Evolutionary conservation across 2,888 invertebrate species (phyloP).

Genomic region (Marasmarcha lunaedactyla): DNA sequence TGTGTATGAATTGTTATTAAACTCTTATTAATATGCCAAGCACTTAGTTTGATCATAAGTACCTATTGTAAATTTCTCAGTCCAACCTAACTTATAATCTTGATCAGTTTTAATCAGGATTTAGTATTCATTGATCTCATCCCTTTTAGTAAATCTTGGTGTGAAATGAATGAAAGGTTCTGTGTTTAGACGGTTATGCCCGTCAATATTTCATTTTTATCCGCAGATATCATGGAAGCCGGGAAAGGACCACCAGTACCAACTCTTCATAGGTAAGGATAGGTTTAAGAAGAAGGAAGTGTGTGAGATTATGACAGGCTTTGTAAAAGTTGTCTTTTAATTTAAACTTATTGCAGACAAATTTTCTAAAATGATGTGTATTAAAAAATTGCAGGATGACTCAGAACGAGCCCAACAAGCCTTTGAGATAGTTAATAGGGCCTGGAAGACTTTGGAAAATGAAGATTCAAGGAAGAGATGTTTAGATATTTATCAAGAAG

Average conservation of each 20-base stretch:
- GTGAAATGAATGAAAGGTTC: constrained; percentile 1
- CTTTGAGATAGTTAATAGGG: constrained; percentile 93
- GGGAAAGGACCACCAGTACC: constrained; percentile 31
- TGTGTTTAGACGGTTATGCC: constrained; percentile 57
- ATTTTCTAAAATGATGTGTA: neutral
- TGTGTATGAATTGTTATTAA: too few species aligned
- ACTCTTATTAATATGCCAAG: too few species aligned
- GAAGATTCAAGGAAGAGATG: constrained; percentile 94
- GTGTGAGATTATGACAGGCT: constrained; percentile 1
- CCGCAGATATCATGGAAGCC: constrained; percentile 41
- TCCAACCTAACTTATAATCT: too few species aligned
- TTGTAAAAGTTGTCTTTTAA: neutral
- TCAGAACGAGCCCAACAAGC: constrained; percentile 93
- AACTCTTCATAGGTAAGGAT: constrained; percentile 49
- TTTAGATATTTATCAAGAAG: constrained; percentile 96
- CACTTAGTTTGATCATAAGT: too few species aligned
- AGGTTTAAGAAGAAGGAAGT: constrained; percentile 7
- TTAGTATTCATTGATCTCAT: neutral
- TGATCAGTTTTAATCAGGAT: too few species aligned
- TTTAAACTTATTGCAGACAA: neutral
- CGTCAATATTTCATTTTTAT: constrained; percentile 68
- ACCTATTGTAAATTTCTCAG: too few species aligned
- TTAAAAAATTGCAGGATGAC: constrained; percentile 79
- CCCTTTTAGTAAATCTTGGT: neutral
- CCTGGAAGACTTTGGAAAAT: constrained; percentile 95